Evolutionary conservation across 2,797 vertebrate genomes (phyloP), one percentile per base, ranked within the genome.

Genomic region (Enteromius paludinosus): DNA sequence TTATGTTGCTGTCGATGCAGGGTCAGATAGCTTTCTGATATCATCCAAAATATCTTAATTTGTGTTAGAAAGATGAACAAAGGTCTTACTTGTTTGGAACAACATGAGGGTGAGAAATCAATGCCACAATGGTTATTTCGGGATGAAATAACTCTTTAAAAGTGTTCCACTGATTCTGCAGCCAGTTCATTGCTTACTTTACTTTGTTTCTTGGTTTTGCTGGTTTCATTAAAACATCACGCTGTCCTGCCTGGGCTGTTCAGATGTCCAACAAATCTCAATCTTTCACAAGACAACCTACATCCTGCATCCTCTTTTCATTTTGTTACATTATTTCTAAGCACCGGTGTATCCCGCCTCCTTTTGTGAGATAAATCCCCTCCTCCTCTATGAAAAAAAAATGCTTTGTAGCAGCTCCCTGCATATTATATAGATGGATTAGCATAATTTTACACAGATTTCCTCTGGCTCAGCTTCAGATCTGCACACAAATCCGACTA

Each of bases 371-470:
- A 81, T 82, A 81, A 85, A 85, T 65, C 38, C 20, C 38, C 28
- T 81, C 52, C 72, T 81, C 77, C 79, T 86, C 61, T 81, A 52
- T 25, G 3, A 18, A 25, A 72, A 45, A 73, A 83, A 87, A 87
- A 90, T 79, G 87, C 65, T 90, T 88, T 79, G 86, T 83, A 88
- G 89, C 87, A 88, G 86, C 86, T 86, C 65, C 83, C 82, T 88
- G 83, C 86, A 77, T 87, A 84, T 91, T 92, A 88, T 88, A 83
- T 71, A 83, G 76, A 86, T 59, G 91, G 92, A 94, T 93, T 93
- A 92, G 86, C 90, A 92, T 92, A 90, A 91, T 92, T 92, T 92
- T 90, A 92, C 88, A 90, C 83, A 89, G 92, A 92, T 91, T 91
- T 92, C 65, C 80, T 88, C 86, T 70, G 78, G 84, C 88, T 93